phyloP scores from a whole-genome alignment of 2,797 vertebrate species.

The Eleutherodactylus coqui region DNA sequence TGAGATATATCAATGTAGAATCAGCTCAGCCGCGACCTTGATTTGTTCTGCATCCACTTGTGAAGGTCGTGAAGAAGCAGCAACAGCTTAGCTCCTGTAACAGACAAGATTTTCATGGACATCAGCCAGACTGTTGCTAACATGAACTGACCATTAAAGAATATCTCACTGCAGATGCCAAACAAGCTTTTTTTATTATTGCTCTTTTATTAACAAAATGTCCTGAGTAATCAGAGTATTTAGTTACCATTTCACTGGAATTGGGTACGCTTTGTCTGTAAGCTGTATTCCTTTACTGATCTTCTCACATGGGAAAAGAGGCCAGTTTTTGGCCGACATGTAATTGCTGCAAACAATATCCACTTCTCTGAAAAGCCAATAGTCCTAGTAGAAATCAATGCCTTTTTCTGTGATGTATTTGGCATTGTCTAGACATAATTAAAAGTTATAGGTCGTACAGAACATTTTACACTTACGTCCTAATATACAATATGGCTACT shows the following conservation, averaged over 20 bases:
- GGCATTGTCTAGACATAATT: constrained; percentile 59
- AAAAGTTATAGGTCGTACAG: constrained; percentile 45
- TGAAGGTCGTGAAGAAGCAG: constrained; percentile 42
- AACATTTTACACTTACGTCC: constrained; percentile 32
- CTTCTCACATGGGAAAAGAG: constrained; percentile 47
- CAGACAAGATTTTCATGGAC: constrained; percentile 31
- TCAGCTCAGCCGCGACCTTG: constrained; percentile 45
- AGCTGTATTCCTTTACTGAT: constrained; percentile 29
- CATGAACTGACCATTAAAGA: constrained; percentile 10
- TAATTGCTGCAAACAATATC: constrained; percentile 57
- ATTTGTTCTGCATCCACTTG: constrained; percentile 48
- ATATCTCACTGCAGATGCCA: constrained; percentile 17
- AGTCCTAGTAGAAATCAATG: constrained; percentile 53
- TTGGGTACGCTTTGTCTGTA: constrained; percentile 1
- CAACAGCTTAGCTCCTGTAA: constrained; percentile 32
- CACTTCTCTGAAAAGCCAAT: constrained; percentile 50
- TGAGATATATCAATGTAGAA: constrained; percentile 52
- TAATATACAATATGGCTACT: background rate
- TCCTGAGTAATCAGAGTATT: constrained; percentile 11
- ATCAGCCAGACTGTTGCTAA: constrained; percentile 19
- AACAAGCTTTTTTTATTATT: constrained; percentile 20
- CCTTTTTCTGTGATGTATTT: constrained; percentile 40
- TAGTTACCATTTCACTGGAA: constrained; percentile 33
- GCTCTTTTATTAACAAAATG: constrained; percentile 29
- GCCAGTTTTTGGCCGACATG: constrained; percentile 48